These are phyloP conservation scores for Anoplius nigerrimus DNA, from an alignment of 2,888 invertebrate genomes.

Conservation along the genomic window DNA sequence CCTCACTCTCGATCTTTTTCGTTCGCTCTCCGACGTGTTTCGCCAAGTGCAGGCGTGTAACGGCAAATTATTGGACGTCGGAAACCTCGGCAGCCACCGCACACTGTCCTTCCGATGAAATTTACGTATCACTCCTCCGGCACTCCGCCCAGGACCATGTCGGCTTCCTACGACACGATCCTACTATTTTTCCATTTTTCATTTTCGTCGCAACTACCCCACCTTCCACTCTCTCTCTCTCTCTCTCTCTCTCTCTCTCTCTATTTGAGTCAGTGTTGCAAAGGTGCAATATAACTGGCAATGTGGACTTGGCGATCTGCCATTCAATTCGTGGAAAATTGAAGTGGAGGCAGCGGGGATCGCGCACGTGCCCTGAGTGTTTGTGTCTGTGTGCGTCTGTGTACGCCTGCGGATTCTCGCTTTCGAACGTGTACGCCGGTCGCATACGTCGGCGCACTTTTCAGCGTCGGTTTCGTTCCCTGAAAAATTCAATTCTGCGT, in stretches of 20 bases:
- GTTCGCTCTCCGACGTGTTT: too few relatives aligned
- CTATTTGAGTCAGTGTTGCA: slow-evolving; percentile 14
- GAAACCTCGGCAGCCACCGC: too few relatives aligned
- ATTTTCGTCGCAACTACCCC: background rate
- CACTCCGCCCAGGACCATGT: too few relatives aligned
- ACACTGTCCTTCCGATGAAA: too few relatives aligned
- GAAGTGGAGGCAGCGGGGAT: slow-evolving; percentile 22
- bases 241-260: slow-evolving; percentile 13
- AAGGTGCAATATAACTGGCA: slow-evolving; percentile 23
- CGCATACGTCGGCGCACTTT: background rate
- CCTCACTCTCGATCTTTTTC: too few relatives aligned
- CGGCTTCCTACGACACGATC: too few relatives aligned
- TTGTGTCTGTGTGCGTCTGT: background rate
- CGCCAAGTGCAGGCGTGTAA: too few relatives aligned
- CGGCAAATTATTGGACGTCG: too few relatives aligned
- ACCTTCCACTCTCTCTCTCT: background rate
- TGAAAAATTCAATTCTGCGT: slow-evolving; percentile 18
- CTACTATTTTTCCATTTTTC: background rate
- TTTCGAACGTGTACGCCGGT: background rate
- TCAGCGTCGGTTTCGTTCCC: slow-evolving; percentile 2
- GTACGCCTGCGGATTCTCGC: background rate
- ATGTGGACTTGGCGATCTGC: slow-evolving; percentile 37
- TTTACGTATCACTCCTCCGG: too few relatives aligned
- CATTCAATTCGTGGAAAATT: slow-evolving; percentile 41
- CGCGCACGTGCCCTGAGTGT: background rate